Evolutionary conservation across 2,113 vertebrate species (phyloP).

Genomic region (Mirza zaza): DNA sequence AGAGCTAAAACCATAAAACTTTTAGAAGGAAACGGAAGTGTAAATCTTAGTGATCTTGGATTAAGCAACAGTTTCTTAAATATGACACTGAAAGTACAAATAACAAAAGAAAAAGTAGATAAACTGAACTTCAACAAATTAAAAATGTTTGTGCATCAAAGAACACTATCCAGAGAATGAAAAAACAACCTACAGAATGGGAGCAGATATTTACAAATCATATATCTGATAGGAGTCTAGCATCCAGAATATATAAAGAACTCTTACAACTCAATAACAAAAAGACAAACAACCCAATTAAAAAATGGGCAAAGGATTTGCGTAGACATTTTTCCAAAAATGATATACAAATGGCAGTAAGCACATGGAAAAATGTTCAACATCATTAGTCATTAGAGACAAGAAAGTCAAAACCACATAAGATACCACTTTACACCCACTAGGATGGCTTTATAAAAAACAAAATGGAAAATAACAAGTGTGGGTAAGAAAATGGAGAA

Average conservation of each 20-base stretch:
- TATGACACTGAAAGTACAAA: not conserved
- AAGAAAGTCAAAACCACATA: not conserved
- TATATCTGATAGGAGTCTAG: not conserved
- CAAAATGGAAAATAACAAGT: not conserved
- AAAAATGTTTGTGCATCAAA: not conserved
- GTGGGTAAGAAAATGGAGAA: not conserved
- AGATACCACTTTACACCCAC: not conserved
- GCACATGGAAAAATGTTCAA: not conserved
- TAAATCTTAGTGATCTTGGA: not conserved
- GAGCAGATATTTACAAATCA: not conserved
- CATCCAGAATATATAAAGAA: constrained; percentile 17
- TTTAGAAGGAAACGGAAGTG: not conserved
- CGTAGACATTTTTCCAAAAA: not conserved
- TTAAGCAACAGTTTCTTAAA: not conserved
- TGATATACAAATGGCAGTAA: not conserved
- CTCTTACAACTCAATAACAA: not conserved
- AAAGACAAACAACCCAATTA: not conserved
- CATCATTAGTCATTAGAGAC: not conserved
- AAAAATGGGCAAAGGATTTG: not conserved
- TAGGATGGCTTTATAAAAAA: not conserved
- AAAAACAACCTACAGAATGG: not conserved
- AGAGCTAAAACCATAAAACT: not conserved
- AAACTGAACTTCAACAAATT: not conserved
- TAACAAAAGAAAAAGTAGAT: not conserved
- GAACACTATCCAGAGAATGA: not conserved